These are phyloP conservation scores for Morelia viridis DNA, from an alignment of 2,797 vertebrate genomes.

Conservation along the genomic window DNA sequence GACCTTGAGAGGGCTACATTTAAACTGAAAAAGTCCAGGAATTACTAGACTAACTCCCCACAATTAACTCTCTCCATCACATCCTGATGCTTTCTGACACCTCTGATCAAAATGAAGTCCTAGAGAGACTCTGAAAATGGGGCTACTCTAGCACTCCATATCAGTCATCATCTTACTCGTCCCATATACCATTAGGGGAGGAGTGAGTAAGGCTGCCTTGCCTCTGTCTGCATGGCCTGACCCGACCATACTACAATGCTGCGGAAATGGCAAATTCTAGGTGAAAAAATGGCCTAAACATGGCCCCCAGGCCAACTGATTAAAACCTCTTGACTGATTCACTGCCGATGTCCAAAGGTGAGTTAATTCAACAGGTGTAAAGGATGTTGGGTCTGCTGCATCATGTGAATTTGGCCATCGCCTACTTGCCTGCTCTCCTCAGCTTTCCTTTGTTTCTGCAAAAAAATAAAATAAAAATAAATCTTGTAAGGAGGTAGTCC, in stretches of 20 bases:
- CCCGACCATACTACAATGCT: neutral
- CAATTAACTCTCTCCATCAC: neutral
- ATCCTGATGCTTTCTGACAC: neutral
- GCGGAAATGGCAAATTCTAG: neutral
- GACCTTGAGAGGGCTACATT: neutral
- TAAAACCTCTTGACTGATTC: neutral
- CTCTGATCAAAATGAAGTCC: neutral
- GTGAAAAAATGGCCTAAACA: neutral
- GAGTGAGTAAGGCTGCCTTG: neutral
- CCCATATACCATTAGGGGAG: neutral
- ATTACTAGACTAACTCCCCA: neutral
- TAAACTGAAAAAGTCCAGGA: neutral
- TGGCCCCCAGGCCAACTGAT: neutral
- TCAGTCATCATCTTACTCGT: neutral
- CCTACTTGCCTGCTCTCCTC: neutral
- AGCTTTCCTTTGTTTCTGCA: neutral
- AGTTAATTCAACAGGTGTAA: neutral
- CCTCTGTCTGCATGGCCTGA: neutral
- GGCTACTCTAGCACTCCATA: neutral
- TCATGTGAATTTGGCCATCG: neutral
- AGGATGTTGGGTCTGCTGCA: neutral
- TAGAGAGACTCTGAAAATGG: neutral
- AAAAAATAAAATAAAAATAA: neutral
- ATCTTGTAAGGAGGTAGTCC: neutral
- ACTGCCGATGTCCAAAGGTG: neutral